Evolutionary conservation across 2,113 vertebrate genomes (phyloP).

Genomic region (Upupa epops): DNA sequence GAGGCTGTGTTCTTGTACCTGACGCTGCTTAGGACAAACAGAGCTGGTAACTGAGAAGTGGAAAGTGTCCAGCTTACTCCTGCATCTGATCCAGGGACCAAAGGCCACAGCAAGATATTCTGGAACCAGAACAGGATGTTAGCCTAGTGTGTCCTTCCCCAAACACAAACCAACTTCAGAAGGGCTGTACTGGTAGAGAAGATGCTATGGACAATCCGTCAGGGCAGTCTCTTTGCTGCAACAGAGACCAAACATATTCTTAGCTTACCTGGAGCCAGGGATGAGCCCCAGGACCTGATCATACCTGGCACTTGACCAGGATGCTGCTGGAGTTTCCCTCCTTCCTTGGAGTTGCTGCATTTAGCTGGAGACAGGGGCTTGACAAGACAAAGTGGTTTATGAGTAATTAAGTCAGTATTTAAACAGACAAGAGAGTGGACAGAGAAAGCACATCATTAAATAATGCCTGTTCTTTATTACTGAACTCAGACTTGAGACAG

Average conservation of each 20-base stretch:
- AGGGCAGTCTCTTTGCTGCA: neutral
- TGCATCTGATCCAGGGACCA: neutral
- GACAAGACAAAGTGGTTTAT: neutral
- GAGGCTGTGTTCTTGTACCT: neutral
- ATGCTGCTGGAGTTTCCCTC: neutral
- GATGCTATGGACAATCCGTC: neutral
- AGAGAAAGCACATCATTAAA: neutral
- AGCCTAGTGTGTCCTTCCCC: neutral
- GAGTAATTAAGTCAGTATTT: neutral
- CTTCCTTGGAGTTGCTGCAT: neutral
- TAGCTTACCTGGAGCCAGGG: neutral
- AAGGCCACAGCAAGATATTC: neutral
- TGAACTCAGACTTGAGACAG: neutral
- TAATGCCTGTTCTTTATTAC: neutral
- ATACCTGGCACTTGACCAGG: neutral
- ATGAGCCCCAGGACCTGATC: neutral
- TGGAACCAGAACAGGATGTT: conserved; percentile 9
- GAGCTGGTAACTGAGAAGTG: neutral
- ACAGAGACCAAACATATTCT: neutral
- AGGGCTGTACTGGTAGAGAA: neutral
- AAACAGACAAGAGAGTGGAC: neutral
- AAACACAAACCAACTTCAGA: neutral
- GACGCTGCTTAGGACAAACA: neutral
- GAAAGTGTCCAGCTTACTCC: neutral
- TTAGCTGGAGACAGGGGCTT: neutral